These are phyloP conservation scores for Eupithecia insigniata DNA, from an alignment of 2,888 invertebrate genomes.

Conservation along the genomic window DNA sequence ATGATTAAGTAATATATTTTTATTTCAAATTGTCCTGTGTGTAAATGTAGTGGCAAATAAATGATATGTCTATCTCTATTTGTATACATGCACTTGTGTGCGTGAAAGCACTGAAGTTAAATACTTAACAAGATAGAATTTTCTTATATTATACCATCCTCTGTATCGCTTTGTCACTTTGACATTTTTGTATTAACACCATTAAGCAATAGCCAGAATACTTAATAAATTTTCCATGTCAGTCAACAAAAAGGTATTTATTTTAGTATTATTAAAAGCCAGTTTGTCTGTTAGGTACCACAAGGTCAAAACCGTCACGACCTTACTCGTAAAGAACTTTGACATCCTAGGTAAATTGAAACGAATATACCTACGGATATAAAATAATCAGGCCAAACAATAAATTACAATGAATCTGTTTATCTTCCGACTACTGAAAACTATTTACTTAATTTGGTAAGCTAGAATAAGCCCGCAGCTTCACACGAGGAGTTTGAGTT, in stretches of 20 bases:
- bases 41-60: too few relatives aligned
- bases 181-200: neutral
- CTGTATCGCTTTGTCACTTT: too few relatives aligned
- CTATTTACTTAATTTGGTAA: neutral
- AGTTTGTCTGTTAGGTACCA: neutral
- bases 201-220: neutral
- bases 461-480: conserved; percentile 1
- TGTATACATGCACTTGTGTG: too few relatives aligned
- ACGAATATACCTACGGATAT: neutral
- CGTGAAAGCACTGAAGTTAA: too few relatives aligned
- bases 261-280: neutral
- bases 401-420: conserved; percentile 11
- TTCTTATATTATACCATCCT: too few relatives aligned
- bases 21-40: too few relatives aligned
- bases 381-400: neutral
- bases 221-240: neutral
- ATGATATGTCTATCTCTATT: too few relatives aligned
- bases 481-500: neutral
- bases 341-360: neutral
- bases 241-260: conserved; percentile 2
- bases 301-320: conserved; percentile 1
- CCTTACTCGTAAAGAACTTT: neutral
- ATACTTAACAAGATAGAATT: too few relatives aligned
- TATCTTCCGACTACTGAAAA: conserved; percentile 11
- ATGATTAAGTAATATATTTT: too few relatives aligned